These are phyloP conservation scores for Pachyseris speciosa DNA, from an alignment of 64 coral and sea anemone species.

Conservation along the genomic window DNA sequence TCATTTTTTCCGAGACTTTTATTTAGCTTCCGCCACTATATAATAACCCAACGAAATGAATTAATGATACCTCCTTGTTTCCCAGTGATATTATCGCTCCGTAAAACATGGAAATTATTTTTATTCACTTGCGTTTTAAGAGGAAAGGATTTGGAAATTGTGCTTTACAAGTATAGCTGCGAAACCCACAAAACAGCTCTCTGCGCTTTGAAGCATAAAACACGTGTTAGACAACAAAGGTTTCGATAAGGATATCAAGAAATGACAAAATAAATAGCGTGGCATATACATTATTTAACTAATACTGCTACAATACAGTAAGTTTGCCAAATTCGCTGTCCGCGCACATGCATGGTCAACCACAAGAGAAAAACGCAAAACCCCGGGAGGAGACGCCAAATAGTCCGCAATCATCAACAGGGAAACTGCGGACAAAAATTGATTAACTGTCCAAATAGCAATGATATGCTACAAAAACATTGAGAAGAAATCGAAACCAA, in stretches of 20 bases:
- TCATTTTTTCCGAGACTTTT: neutral
- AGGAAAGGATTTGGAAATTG: neutral
- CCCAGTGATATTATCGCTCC: neutral
- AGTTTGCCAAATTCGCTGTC: no score
- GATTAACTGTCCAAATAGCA: no score
- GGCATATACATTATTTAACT: neutral
- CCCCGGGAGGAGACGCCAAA: no score
- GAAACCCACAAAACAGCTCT: neutral
- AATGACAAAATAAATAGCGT: conserved; percentile 5
- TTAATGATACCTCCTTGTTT: neutral
- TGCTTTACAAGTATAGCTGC: neutral
- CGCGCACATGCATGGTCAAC: no score
- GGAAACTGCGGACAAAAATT: no score
- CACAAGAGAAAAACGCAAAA: no score
- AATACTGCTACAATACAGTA: no score
- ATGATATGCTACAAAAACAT: no score
- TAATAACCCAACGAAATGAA: neutral
- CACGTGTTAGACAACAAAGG: conserved; percentile 24
- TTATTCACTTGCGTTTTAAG: neutral
- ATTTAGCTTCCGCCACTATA: neutral
- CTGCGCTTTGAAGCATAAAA: conserved; percentile 15
- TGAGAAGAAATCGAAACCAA: no score
- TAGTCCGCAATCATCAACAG: no score
- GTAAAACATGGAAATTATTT: neutral
- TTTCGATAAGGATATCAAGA: neutral